These are phyloP conservation scores for Paratilapia polleni DNA, from an alignment of 2,113 vertebrate genomes.

Conservation along the genomic window DNA sequence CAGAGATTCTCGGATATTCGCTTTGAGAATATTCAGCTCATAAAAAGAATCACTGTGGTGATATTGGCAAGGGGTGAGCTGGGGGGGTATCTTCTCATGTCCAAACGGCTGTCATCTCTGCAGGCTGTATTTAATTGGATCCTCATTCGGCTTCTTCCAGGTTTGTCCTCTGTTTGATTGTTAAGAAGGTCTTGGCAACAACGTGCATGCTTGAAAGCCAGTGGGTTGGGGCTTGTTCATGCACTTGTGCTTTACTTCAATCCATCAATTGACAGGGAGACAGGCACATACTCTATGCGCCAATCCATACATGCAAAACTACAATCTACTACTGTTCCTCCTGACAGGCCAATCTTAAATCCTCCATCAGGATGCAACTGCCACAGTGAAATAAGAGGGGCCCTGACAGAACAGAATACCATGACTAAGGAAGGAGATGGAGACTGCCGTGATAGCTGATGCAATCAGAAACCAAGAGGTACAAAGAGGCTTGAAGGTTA, in stretches of 20 bases:
- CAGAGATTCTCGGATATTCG: conserved; percentile 63
- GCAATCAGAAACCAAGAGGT: conserved; percentile 63
- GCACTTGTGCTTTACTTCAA: conserved; percentile 60
- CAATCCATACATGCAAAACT: conserved; percentile 39
- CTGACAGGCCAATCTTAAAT: conserved; percentile 44
- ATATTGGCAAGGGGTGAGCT: conserved; percentile 31
- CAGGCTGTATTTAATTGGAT: conserved; percentile 82
- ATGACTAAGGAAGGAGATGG: conserved; percentile 30
- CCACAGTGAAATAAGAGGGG: conserved; percentile 42
- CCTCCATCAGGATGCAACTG: conserved; percentile 44
- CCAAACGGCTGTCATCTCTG: conserved; percentile 70
- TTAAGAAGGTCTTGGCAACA: conserved; percentile 69
- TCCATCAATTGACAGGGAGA: conserved; percentile 52
- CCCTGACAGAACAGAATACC: conserved; percentile 23
- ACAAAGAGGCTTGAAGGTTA: conserved; percentile 70
- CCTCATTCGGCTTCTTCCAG: conserved; percentile 77
- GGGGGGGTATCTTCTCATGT: conserved; percentile 41
- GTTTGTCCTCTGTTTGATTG: conserved; percentile 80
- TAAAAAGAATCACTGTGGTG: conserved; percentile 53
- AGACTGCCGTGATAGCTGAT: conserved; percentile 46
- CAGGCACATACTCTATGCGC: conserved; percentile 37
- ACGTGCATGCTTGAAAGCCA: conserved; percentile 70
- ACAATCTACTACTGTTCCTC: conserved; percentile 12
- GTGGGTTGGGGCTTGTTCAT: conserved; percentile 57
- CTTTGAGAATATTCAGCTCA: conserved; percentile 71